phyloP scores from a whole-genome alignment of 2,797 vertebrate genomes.

The Eulemur albifrons region DNA sequence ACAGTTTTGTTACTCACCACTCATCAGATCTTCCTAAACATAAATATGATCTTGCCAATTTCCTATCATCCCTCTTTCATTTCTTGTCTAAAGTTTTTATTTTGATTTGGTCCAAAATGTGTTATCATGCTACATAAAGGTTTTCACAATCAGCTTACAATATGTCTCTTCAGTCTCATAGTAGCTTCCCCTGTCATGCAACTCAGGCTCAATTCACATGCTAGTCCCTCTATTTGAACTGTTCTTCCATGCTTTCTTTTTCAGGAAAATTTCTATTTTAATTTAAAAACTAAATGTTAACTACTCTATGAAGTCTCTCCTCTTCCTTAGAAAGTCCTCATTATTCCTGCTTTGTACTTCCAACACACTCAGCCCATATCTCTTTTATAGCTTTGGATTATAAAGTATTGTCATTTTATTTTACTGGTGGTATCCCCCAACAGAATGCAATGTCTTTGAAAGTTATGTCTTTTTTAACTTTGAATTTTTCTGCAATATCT shows the following conservation, averaged over 20 bases:
- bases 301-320: neutral
- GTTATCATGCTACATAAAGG: neutral
- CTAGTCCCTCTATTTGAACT: neutral
- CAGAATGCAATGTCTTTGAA: neutral
- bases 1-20: neutral
- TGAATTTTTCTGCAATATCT: neutral
- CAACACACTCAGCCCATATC: accelerated
- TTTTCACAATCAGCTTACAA: neutral
- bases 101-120: neutral
- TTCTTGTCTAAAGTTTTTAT: neutral
- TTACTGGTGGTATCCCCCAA: neutral
- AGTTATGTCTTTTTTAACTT: neutral
- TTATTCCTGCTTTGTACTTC: neutral
- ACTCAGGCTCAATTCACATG: neutral
- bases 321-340: neutral
- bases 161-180: neutral
- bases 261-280: neutral
- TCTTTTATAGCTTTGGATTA: neutral
- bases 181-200: neutral
- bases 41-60: neutral
- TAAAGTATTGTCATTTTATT: neutral
- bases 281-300: conserved; percentile 18
- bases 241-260: neutral
- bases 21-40: neutral
- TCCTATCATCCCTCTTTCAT: neutral